These are phyloP conservation scores for Reticulitermes lucifugus DNA, from an alignment of 2,888 invertebrate species.

Conservation along the genomic window DNA sequence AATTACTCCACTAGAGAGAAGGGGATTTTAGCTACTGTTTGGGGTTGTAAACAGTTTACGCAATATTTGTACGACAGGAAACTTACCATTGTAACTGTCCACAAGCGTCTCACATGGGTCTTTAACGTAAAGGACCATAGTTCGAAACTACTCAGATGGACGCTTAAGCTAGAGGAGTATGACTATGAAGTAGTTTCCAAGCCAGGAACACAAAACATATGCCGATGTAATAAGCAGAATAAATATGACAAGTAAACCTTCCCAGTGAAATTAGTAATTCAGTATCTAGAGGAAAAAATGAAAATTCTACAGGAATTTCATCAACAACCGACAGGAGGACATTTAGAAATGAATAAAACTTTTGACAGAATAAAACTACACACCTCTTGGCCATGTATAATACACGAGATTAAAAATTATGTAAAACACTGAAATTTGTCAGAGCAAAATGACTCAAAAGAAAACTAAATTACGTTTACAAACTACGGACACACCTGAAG, in stretches of 20 bases:
- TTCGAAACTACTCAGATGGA: constrained; percentile 43
- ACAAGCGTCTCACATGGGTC: constrained; percentile 35
- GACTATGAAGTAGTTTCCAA: constrained; percentile 42
- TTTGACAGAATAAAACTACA: neutral
- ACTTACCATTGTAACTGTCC: constrained; percentile 48
- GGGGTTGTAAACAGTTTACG: constrained; percentile 44
- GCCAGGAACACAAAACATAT: constrained; percentile 8
- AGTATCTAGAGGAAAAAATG: neutral
- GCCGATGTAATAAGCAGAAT: constrained; percentile 40
- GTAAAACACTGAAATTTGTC: neutral
- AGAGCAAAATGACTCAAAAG: neutral
- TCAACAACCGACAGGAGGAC: neutral
- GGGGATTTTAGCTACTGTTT: constrained; percentile 49
- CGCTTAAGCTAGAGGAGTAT: constrained; percentile 39
- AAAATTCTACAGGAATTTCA: neutral
- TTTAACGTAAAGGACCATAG: constrained; percentile 33
- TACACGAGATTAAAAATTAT: neutral
- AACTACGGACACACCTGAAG: neutral
- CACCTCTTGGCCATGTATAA: neutral
- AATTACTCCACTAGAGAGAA: constrained; percentile 41
- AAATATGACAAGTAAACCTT: neutral
- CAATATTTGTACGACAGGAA: constrained; percentile 48
- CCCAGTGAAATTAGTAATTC: too few species aligned
- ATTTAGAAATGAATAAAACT: neutral
- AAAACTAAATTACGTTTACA: neutral